Base-by-base conservation (phyloP, 1,140 invertebrate genomes). In the Nasonia longicornis region DNA sequence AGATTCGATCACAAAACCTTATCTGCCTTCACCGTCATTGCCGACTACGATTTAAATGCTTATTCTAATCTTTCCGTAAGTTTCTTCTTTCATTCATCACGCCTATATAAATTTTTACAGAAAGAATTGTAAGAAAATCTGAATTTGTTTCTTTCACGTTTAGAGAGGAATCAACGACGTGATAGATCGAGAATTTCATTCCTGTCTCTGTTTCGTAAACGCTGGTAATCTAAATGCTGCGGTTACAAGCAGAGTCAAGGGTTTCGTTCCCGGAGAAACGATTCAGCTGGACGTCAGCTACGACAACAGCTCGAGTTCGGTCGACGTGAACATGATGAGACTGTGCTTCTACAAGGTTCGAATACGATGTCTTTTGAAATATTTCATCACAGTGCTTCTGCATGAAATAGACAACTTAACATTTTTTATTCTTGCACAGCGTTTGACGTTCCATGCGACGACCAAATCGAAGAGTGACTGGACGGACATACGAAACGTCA, bases 201-300 rank as follows among this genome's bases (percentile, higher is more conserved):
- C 92, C 73, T 93, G 93, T 6, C 52, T 58, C 84, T 90, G 91
- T 16, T 81, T 79, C 12, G 35, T 84, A n/a, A 71, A 78, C 0
- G 92, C 92, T 10, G 92, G 93, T 0, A 92, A 92, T 0, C 77
- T 95, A 11, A 89, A 91, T 0, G 89, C 93, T 6, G 90, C 92
- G 29, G 89, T 94, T 0, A 87, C 85, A 80, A 86, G 94, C 12
- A 94, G 94, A 1, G 89, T 91, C 35, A 70, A 91, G 0, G 94
- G 94, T 0, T 95, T 92, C 85, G 93, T 93, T 72, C 92, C 93
- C 12, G 94, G 94, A 0, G 93, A 95, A 89, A 87, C 88, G 31
- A 92, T 95, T 84, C 92, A 93, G 2, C 88, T 94, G 7, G 89
- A 88, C 42, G 86, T 94, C 26, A 91, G 93, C 83, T 91, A 94